Conservation (phyloP, 2,797 vertebrate genomes). For the Dendrocincla fuliginosa region DNA sequence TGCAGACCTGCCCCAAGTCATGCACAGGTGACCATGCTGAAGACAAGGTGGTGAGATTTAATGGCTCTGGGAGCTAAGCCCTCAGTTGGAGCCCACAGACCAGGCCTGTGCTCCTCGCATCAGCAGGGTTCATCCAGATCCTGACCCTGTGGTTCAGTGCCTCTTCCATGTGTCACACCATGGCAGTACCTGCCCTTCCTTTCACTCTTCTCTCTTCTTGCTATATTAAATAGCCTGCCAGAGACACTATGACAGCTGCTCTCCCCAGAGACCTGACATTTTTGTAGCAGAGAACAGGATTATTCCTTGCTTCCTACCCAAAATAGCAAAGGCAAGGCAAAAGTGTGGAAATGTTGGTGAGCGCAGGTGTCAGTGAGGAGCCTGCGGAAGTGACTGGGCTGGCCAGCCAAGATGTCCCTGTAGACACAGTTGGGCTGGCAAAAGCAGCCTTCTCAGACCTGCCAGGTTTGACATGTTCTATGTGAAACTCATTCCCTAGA, state of each 20-base stretch:
- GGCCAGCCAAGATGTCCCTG: background rate
- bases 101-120: background rate
- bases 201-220: background rate
- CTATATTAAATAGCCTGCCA: background rate
- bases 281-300: background rate
- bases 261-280: background rate
- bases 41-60: background rate
- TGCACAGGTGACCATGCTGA: rapidly evolving
- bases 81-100: background rate
- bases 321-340: background rate
- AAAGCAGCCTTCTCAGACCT: background rate
- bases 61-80: background rate
- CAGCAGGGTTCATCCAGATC: rapidly evolving
- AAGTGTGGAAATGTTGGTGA: background rate
- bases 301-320: background rate
- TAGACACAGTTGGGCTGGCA: background rate
- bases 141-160: background rate
- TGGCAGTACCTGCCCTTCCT: background rate
- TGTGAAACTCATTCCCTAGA: background rate
- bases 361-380: background rate
- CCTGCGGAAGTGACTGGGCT: background rate
- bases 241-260: background rate
- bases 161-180: background rate
- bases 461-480: background rate
- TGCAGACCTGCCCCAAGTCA: rapidly evolving